Evolutionary conservation across 2,888 invertebrate species (phyloP).

Genomic region (Diarsia brunnea): DNA sequence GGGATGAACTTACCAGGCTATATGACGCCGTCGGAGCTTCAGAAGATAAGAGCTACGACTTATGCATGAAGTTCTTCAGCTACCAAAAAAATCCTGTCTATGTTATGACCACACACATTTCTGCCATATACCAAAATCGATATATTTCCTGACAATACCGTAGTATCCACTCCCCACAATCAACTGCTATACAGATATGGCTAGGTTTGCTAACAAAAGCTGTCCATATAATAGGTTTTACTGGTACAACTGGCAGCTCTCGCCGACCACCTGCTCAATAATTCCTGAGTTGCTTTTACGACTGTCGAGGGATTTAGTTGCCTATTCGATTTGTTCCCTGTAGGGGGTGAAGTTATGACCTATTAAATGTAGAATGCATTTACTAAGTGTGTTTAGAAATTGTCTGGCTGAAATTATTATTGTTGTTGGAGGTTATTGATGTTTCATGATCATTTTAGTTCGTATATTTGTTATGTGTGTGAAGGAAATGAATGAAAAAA

Average conservation of each 20-base stretch:
- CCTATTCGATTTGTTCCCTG: background rate
- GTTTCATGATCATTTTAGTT: no score
- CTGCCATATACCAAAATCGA: background rate
- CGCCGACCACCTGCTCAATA: slow-evolving; percentile 19
- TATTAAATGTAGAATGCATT: slow-evolving; percentile 15
- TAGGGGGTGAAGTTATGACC: background rate
- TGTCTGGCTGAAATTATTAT: background rate
- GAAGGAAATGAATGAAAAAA: no score
- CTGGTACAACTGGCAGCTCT: background rate
- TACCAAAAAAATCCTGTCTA: no score
- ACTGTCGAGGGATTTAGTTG: slow-evolving; percentile 15
- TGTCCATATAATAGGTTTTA: background rate
- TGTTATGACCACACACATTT: no score
- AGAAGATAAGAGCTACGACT: no score
- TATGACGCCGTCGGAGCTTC: no score
- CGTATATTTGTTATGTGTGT: no score
- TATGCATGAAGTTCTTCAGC: no score
- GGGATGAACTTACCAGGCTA: no score
- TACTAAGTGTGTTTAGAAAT: background rate
- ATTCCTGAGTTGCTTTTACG: slow-evolving; percentile 16
- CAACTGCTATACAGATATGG: background rate
- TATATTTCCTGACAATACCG: background rate
- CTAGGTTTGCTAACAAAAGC: background rate
- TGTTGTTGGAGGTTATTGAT: background rate
- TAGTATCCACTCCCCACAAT: background rate